Evolutionary conservation across 2,888 invertebrate species (phyloP).

Genomic region (Andrena fulva): DNA sequence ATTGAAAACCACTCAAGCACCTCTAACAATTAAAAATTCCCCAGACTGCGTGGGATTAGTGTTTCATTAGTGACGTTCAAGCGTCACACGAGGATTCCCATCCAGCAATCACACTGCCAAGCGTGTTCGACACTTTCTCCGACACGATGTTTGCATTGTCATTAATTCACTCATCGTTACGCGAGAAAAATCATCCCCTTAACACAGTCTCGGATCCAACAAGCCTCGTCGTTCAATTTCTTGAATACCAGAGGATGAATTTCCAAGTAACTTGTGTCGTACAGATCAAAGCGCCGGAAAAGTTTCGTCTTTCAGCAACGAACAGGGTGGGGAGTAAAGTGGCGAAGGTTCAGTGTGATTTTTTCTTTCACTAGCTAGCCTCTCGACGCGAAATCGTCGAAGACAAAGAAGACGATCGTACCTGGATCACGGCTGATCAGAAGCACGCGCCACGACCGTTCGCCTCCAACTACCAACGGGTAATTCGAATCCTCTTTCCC

Average conservation of each 20-base stretch:
- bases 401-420: slow-evolving; percentile 8
- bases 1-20: background rate
- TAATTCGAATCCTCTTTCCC: slow-evolving; percentile 53
- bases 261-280: background rate
- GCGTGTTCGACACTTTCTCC: slow-evolving; percentile 19
- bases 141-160: slow-evolving; percentile 8
- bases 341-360: background rate
- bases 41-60: slow-evolving; percentile 6
- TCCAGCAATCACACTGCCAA: slow-evolving; percentile 14
- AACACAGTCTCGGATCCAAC: background rate
- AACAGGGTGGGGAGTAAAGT: background rate
- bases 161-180: slow-evolving; percentile 9
- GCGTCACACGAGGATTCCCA: background rate
- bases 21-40: background rate
- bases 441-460: slow-evolving; percentile 49
- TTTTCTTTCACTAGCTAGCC: background rate
- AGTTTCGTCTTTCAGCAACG: background rate
- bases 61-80: slow-evolving; percentile 9
- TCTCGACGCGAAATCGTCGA: background rate
- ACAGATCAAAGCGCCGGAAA: background rate
- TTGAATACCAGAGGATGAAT: background rate
- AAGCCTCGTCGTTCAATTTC: background rate
- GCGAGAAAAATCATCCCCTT: slow-evolving; percentile 12
- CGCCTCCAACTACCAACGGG: slow-evolving; percentile 56
- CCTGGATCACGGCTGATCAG: slow-evolving; percentile 33